Evolutionary conservation across 2,888 invertebrate genomes (phyloP).

Genomic region (Caenorhabditis plicata): DNA sequence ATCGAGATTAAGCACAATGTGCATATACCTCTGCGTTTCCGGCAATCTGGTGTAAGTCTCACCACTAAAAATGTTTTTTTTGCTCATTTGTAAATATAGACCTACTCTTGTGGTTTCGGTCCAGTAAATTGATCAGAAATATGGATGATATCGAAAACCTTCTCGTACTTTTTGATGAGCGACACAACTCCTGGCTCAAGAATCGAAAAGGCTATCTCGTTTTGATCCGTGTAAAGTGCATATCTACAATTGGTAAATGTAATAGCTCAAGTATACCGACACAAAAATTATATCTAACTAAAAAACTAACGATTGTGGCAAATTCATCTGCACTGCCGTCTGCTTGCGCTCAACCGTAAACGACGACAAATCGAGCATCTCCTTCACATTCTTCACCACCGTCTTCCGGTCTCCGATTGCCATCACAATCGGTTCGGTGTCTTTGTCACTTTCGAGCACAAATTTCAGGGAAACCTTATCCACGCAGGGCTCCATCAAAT

Average conservation of each 20-base stretch:
- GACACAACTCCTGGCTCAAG: slow-evolving; percentile 34
- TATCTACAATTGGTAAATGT: slow-evolving; percentile 14
- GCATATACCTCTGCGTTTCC: slow-evolving; percentile 75
- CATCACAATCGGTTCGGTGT: slow-evolving; percentile 90
- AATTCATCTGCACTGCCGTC: slow-evolving; percentile 25
- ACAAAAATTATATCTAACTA: not conserved
- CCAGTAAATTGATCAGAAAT: slow-evolving; percentile 93
- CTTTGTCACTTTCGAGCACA: slow-evolving; percentile 71
- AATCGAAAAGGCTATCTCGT: slow-evolving; percentile 35
- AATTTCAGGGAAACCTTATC: slow-evolving; percentile 76
- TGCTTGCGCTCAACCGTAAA: slow-evolving; percentile 40
- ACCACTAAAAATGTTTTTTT: slow-evolving; percentile 59
- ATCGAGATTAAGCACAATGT: slow-evolving; percentile 72
- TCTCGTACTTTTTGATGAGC: slow-evolving; percentile 75
- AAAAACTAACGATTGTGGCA: slow-evolving; percentile 25
- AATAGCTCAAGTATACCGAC: not conserved
- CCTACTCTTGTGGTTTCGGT: slow-evolving; percentile 84
- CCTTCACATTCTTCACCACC: slow-evolving; percentile 80
- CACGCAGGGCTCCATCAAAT: slow-evolving; percentile 79
- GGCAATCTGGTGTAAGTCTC: slow-evolving; percentile 71
- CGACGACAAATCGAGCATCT: slow-evolving; percentile 81
- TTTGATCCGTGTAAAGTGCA: slow-evolving; percentile 40
- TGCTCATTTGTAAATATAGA: slow-evolving; percentile 41
- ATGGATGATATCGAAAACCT: slow-evolving; percentile 89
- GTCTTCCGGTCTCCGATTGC: slow-evolving; percentile 87